These are phyloP conservation scores for Falco peregrinus DNA, from an alignment of 2,797 vertebrate genomes.

Conservation along the genomic window DNA sequence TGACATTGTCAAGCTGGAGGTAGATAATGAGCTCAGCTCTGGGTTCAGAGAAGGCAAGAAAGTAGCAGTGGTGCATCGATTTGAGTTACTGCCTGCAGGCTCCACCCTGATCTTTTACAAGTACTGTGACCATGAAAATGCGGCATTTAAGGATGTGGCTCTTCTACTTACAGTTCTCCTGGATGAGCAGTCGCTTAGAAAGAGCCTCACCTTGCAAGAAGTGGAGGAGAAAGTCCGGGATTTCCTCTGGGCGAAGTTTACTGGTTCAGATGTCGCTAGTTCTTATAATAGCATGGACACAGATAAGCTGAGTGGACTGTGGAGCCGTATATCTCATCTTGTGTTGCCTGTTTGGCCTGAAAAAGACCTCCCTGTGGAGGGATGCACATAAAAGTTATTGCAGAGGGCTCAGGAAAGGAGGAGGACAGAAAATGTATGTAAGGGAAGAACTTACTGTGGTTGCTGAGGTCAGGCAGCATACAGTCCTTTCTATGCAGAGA, in stretches of 20 bases:
- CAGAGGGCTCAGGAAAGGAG: background rate
- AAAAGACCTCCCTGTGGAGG: constrained; percentile 59
- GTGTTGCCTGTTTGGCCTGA: constrained; percentile 87
- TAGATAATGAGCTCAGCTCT: constrained; percentile 81
- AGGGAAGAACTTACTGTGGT: background rate
- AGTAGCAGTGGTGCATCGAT: constrained; percentile 79
- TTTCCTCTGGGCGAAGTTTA: constrained; percentile 82
- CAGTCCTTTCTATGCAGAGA: constrained; percentile 25
- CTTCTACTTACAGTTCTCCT: constrained; percentile 89
- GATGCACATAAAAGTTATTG: constrained; percentile 53
- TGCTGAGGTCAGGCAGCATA: constrained; percentile 3
- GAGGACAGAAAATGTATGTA: background rate
- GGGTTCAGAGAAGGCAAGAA: constrained; percentile 75
- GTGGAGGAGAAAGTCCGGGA: constrained; percentile 90
- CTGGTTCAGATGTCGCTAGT: constrained; percentile 31
- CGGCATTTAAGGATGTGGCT: constrained; percentile 88
- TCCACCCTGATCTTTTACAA: constrained; percentile 95
- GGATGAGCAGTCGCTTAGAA: constrained; percentile 71
- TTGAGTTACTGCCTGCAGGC: constrained; percentile 89
- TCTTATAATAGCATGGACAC: constrained; percentile 84
- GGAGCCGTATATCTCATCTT: constrained; percentile 94
- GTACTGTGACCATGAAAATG: constrained; percentile 94
- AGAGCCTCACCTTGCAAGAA: constrained; percentile 64
- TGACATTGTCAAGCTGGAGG: constrained; percentile 83
- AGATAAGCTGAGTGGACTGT: constrained; percentile 90